Evolutionary conservation across 2,888 invertebrate species (phyloP), one percentile per base, ranked within the genome.

Genomic region (Pollenia griseotomentosa): DNA sequence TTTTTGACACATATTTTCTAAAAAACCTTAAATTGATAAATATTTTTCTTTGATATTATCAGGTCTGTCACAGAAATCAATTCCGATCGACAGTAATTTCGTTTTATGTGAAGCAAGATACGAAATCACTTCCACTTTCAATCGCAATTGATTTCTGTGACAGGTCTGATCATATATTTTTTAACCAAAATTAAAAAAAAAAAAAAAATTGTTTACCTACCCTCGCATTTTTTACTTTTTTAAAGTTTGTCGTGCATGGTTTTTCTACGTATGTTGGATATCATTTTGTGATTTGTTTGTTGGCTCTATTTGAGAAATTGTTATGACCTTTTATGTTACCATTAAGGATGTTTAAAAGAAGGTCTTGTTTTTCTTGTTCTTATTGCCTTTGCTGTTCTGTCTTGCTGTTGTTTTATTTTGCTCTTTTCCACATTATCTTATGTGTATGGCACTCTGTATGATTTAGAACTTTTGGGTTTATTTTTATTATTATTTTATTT

Each of bases 301-400:
- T 82, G 75, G 71, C 82, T 86, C 68, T 77, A 83, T 86, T 85
- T 86, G 82, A 86, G 78, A 86, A 88, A 85, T 86, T 86, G 84
- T 86, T 81, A 81, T 84, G 74, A 70, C 73, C 84, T 73, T 71
- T 84, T 59, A 73, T 65, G 66, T 71, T 68, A 68, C 71, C 75
- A 83, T 80, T 65, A 83, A 81, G 80, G 70, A 83, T 71, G 63
- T 66, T 80, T 68, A 46, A 61, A 74, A 71, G 57, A 61, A 63
- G 46, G 65, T 57, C 73, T 78, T 66, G 44, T 68, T 77, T 14
- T 8, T 42, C 42, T 55, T 73, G 14, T 40, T 16, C 14, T 46
- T 40, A 46, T 23, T 44, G 55, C 7, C 11, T 57, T 65, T 55
- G 40, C 46, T 51, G 42, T 51, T 48, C 19, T 23, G n/a, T 44